Evolutionary conservation across 2,797 vertebrate species (phyloP).

Genomic region (Thripadectes ignobilis): DNA sequence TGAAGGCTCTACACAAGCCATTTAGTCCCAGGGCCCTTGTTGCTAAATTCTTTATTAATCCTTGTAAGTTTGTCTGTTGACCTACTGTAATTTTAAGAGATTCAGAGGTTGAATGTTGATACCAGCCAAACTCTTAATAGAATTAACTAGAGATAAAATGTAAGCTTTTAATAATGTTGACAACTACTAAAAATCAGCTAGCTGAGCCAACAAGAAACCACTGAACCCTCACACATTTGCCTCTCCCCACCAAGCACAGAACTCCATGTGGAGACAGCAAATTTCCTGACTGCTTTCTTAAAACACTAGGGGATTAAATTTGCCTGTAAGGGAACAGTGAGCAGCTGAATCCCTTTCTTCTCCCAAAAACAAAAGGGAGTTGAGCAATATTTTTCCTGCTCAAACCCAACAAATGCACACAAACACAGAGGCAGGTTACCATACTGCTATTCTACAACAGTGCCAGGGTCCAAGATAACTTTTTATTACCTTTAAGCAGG

Average conservation of each 20-base stretch:
- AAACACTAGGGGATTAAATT: not conserved
- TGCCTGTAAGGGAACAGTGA: not conserved
- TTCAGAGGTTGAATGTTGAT: not conserved
- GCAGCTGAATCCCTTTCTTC: not conserved
- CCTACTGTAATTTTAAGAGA: not conserved
- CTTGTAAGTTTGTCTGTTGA: not conserved
- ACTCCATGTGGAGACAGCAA: not conserved
- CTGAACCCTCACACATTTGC: not conserved
- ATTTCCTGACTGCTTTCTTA: not conserved
- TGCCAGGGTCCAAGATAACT: not conserved
- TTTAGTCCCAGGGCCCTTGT: not conserved
- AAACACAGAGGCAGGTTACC: not conserved
- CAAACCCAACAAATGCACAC: not conserved
- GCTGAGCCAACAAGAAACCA: not conserved
- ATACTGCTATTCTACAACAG: not conserved
- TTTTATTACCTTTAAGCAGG: not conserved
- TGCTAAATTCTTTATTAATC: not conserved
- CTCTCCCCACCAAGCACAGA: not conserved
- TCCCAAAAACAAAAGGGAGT: not conserved
- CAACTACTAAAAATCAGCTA: not conserved
- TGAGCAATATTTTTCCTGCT: not conserved
- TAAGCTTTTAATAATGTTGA: constrained; percentile 16
- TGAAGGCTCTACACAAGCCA: not conserved
- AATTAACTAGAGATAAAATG: not conserved
- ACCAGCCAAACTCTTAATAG: not conserved